Evolutionary conservation across 2,888 invertebrate genomes (phyloP), one percentile per base, ranked within the genome.

Genomic region (Parochlus steinenii): DNA sequence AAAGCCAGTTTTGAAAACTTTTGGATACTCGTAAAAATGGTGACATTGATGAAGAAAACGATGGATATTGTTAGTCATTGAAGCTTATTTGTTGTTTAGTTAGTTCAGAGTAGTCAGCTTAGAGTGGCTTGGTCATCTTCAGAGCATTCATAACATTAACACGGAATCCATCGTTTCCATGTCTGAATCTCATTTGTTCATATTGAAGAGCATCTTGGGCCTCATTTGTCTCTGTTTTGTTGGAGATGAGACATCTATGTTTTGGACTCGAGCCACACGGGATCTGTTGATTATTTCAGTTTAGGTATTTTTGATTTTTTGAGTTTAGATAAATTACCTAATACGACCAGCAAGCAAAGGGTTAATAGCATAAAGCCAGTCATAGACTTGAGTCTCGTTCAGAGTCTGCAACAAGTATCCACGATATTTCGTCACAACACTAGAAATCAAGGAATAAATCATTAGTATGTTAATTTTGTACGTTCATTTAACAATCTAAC

Each of bases 321-420:
- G 14, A 6, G 8, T 5, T 11, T n/a, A 17, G 23, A 7, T n/a
- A 22, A 25, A 45, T 42, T 62, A 83, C 77, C 86, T 77, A 53
- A 90, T 90, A 63, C 90, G 89, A 50, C 98, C 98, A 46, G 98
- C 98, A 46, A 98, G 71, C 43, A 99, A 69, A 35, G 98, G 98
- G 66, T 98, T 98, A 55, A 98, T 93, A 47, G 98, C 98, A 61
- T 98, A 98, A 31, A 98, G 66, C 98, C 98, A 99, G 61, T 98
- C 98, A 61, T 97, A 89, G 30, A 97, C 92, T 56, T 98, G 97
- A 59, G 92, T 93, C 57, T 95, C 93, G 40, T 85, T 86, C 43
- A 93, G 65, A 1, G 97, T 93, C 64, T 98, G 97, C 52, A 99
- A 71, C 46, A 97, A 67, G 63, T 93, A 97, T 40, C 93, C 95